Evolutionary conservation across 1,140 invertebrate genomes (phyloP).

Genomic region (Tachypleus tridentatus): DNA sequence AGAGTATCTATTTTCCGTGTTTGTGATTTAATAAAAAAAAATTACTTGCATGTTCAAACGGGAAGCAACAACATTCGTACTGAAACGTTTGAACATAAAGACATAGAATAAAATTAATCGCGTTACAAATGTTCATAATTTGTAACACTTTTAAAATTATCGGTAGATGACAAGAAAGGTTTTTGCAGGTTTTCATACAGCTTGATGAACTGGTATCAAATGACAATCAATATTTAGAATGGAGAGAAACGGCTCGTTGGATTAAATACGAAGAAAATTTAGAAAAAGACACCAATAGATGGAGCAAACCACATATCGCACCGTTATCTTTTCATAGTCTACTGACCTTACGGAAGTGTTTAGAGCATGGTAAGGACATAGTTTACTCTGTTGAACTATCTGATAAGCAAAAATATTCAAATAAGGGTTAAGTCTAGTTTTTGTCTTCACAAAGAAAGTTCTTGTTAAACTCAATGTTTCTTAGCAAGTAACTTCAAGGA

Average conservation of each 20-base stretch:
- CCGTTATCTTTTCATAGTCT: constrained; percentile 39
- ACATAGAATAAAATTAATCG: constrained; percentile 8
- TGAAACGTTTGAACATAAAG: too few species aligned
- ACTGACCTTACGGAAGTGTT: constrained; percentile 32
- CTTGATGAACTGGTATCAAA: constrained; percentile 65
- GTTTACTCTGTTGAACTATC: too few species aligned
- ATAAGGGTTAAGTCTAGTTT: too few species aligned
- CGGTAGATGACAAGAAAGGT: constrained; percentile 4
- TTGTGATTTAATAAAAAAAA: too few species aligned
- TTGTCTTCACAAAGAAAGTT: too few species aligned
- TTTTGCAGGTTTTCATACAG: constrained; percentile 61
- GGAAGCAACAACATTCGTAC: too few species aligned
- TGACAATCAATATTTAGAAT: constrained; percentile 33
- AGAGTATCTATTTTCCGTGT: too few species aligned
- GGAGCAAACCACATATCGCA: constrained; percentile 37
- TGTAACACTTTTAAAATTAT: constrained; percentile 3
- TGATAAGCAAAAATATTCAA: too few species aligned
- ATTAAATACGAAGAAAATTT: constrained; percentile 50
- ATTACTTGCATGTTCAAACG: too few species aligned
- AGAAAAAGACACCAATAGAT: constrained; percentile 39
- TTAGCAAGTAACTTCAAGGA: too few species aligned
- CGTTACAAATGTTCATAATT: constrained; percentile 36
- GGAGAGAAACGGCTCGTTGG: constrained; percentile 45
- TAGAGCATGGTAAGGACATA: constrained; percentile 28
- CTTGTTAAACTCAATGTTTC: too few species aligned